These are phyloP conservation scores for Periophthalmus magnuspinnatus DNA, from an alignment of 2,797 vertebrate genomes.

Conservation along the genomic window DNA sequence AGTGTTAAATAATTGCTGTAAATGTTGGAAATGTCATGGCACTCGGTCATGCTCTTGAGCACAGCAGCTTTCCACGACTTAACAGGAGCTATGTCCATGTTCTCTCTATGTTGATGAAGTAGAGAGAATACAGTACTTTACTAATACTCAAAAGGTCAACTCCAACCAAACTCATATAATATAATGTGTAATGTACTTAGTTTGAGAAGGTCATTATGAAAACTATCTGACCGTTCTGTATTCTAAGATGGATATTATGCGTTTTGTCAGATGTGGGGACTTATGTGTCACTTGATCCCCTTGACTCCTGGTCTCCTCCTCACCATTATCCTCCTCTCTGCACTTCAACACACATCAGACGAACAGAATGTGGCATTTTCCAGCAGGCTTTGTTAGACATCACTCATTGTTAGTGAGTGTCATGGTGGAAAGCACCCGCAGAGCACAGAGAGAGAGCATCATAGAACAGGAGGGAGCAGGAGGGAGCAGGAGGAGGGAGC, in stretches of 20 bases:
- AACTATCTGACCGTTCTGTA: not conserved
- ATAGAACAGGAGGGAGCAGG: conserved; percentile 21
- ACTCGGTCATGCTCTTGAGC: not conserved
- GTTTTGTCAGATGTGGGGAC: not conserved
- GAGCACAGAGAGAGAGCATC: conserved; percentile 40
- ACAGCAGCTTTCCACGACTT: no score
- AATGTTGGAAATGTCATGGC: not conserved
- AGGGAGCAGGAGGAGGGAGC: not conserved
- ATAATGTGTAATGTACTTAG: not conserved
- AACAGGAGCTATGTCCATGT: no score
- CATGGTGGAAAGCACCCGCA: conserved; percentile 41
- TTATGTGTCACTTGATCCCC: conserved; percentile 26
- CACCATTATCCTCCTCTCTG: conserved; percentile 5
- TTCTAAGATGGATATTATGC: not conserved
- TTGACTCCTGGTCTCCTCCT: not conserved
- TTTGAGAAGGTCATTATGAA: not conserved
- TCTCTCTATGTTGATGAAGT: no score
- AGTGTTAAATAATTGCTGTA: not conserved
- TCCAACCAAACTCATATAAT: not conserved
- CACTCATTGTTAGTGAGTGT: conserved; percentile 71
- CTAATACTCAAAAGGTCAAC: not conserved
- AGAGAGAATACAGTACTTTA: no score
- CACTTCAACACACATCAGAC: conserved; percentile 52
- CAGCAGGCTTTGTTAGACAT: conserved; percentile 63
- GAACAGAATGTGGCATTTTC: conserved; percentile 63